Evolutionary conservation across 1,140 invertebrate species (phyloP), one percentile per base, ranked within the genome.

Genomic region (Lasaia peninsularis): DNA sequence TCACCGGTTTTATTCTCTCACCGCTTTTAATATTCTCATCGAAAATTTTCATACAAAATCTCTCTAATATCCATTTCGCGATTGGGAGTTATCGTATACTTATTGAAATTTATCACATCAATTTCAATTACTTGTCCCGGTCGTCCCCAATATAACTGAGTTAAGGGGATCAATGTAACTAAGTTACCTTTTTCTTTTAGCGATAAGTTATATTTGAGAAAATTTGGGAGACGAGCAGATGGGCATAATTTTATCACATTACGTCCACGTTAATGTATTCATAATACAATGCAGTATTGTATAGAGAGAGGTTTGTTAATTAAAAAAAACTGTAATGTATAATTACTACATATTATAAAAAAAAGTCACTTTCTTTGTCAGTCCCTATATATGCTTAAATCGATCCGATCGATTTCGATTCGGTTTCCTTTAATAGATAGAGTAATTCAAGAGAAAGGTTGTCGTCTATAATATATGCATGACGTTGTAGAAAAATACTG

Each of bases 71-170:
- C 14, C 14, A 14, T 10, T 20, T 14, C 1, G 24, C 37, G 37
- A 40, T 40, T 40, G 37, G 16, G 16, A 16, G 16, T 40, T 40
- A 40, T 16, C 14, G 16, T 48, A 48, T 48, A 24, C 24, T 24
- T 24, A 48, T 48, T 48, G 40, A 48, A 48, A 48, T 48, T 20
- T 48, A 21, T 48, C 18, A 21, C 7, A 48, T 48, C 40, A 48
- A 44, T 48, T 48, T 48, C 40, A 21, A 48, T 48, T 48, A 48
- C 18, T 11, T 48, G 40, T 48, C 40, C 18, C 18, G n/a, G 21
- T n/a, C 10, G 11, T 24, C 44, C 21, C 10, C 10, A 21, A 21
- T 48, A 48, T 48, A 48, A 48, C 5, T 48, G 44, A 48, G 44
- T 48, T 48, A 21, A n/a, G 20, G 18, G 44, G 44, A 48, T 48